Conservation (phyloP, 2,888 invertebrate genomes). For the Drosophila melanosoma region DNA sequence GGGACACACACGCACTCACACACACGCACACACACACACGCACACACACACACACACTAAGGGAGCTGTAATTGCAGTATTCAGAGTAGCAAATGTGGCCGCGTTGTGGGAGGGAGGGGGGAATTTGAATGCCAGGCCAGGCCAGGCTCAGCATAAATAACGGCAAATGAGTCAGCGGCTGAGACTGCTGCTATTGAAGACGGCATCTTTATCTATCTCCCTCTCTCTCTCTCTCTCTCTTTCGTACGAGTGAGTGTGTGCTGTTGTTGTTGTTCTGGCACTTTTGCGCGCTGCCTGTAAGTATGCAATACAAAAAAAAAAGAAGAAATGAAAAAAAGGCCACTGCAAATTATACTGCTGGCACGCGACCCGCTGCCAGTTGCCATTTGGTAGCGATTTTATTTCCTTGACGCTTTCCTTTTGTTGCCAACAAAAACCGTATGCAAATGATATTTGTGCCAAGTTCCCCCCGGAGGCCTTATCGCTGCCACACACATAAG, state of each 20-base stretch:
- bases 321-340: conserved; percentile 6
- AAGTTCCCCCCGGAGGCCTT: conserved; percentile 43
- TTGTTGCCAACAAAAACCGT: conserved; percentile 51
- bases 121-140: conserved; percentile 46
- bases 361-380: conserved; percentile 63
- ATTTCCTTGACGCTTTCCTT: conserved; percentile 58
- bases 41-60: conserved; percentile 6
- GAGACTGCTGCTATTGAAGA: conserved; percentile 16
- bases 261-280: conserved; percentile 25
- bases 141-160: conserved; percentile 75
- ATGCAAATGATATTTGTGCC: conserved; percentile 66
- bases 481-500: conserved; percentile 62
- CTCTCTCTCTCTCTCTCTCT: conserved; percentile 22
- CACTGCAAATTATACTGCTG: conserved; percentile 65
- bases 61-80: conserved; percentile 48
- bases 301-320: conserved; percentile 48
- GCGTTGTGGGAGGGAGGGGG: conserved; percentile 19
- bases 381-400: conserved; percentile 60
- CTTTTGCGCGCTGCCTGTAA: conserved; percentile 57
- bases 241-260: conserved; percentile 5
- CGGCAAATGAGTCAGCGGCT: conserved; percentile 65
- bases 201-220: conserved; percentile 50
- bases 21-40: conserved; percentile 10
- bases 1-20: conserved; percentile 9
- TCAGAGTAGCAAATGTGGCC: conserved; percentile 52